phyloP scores from a whole-genome alignment of 1,140 invertebrate species.

The Trypoxylus dichotomus region DNA sequence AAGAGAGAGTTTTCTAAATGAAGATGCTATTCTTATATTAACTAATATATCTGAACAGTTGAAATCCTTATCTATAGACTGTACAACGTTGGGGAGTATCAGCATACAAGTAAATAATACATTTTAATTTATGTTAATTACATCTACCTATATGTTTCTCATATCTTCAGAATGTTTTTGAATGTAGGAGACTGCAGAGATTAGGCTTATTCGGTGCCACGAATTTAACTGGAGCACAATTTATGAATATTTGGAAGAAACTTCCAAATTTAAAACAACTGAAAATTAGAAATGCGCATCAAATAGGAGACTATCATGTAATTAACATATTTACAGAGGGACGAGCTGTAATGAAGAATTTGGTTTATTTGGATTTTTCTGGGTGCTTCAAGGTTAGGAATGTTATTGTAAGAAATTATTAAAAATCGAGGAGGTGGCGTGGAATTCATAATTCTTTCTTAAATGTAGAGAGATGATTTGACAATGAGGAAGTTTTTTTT shows the following conservation, averaged over 20 bases:
- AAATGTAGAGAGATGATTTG: background rate
- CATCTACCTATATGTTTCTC: background rate
- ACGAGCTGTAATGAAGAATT: constrained; percentile 29
- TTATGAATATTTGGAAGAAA: constrained; percentile 33
- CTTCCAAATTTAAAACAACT: constrained; percentile 33
- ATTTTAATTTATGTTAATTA: constrained; percentile 25
- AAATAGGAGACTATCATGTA: constrained; percentile 32
- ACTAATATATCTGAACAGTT: constrained; percentile 33
- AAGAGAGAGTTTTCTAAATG: constrained; percentile 31
- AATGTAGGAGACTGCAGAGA: constrained; percentile 34
- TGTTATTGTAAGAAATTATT: background rate
- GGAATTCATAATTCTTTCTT: background rate
- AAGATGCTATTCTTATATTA: constrained; percentile 35
- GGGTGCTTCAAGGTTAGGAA: constrained; percentile 35
- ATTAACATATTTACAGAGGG: constrained; percentile 33
- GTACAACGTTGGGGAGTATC: constrained; percentile 26
- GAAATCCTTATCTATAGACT: constrained; percentile 35
- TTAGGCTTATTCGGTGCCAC: constrained; percentile 34
- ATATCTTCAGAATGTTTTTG: constrained; percentile 32
- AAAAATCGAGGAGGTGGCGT: too few relatives aligned
- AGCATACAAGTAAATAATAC: constrained; percentile 29
- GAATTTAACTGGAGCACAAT: constrained; percentile 34
- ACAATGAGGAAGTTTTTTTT: too few relatives aligned
- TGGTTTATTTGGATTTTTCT: constrained; percentile 36
- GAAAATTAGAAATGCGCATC: constrained; percentile 35